These are phyloP conservation scores for Salvelinus sp. DNA, from an alignment of 2,113 vertebrate species.

Conservation along the genomic window DNA sequence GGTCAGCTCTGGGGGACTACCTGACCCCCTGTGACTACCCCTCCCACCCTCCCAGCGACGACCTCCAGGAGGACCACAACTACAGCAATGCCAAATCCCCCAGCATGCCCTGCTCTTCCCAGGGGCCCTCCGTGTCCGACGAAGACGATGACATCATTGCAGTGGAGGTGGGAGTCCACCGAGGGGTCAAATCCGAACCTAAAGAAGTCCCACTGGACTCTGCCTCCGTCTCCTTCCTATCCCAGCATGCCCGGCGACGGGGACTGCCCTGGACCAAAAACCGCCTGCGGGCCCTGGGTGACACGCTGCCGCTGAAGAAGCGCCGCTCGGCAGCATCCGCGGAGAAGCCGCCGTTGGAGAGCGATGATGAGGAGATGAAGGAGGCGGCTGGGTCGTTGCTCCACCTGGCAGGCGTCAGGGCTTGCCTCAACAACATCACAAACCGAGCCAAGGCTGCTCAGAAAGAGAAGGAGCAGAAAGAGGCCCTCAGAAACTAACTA, in stretches of 20 bases:
- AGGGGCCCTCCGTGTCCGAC: slow-evolving; percentile 43
- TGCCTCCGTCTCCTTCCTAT: slow-evolving; percentile 74
- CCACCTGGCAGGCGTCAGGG: slow-evolving; percentile 94
- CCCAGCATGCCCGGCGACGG: slow-evolving; percentile 77
- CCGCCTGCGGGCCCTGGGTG: slow-evolving; percentile 82
- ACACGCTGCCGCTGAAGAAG: slow-evolving; percentile 97
- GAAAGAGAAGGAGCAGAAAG: slow-evolving; percentile 91
- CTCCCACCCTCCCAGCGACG: slow-evolving; percentile 86
- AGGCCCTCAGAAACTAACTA: slow-evolving; percentile 89
- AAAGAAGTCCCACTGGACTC: slow-evolving; percentile 87
- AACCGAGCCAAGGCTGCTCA: slow-evolving; percentile 94
- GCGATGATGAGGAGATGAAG: slow-evolving; percentile 99
- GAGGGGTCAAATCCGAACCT: slow-evolving; percentile 82
- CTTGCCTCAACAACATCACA: slow-evolving; percentile 99
- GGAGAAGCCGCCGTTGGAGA: slow-evolving; percentile 88
- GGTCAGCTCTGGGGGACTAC: slow-evolving; percentile 79
- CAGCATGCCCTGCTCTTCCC: slow-evolving; percentile 69
- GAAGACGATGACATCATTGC: slow-evolving; percentile 84
- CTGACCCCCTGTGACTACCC: slow-evolving; percentile 85
- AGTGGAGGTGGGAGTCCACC: slow-evolving; percentile 55
- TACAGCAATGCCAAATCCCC: slow-evolving; percentile 92
- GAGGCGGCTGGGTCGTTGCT: slow-evolving; percentile 96
- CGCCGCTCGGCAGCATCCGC: slow-evolving; percentile 81
- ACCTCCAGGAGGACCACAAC: slow-evolving; percentile 95
- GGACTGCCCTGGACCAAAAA: slow-evolving; percentile 88